phyloP scores from a whole-genome alignment of 2,888 invertebrate genomes.

The Brachypalpus laphriformis region DNA sequence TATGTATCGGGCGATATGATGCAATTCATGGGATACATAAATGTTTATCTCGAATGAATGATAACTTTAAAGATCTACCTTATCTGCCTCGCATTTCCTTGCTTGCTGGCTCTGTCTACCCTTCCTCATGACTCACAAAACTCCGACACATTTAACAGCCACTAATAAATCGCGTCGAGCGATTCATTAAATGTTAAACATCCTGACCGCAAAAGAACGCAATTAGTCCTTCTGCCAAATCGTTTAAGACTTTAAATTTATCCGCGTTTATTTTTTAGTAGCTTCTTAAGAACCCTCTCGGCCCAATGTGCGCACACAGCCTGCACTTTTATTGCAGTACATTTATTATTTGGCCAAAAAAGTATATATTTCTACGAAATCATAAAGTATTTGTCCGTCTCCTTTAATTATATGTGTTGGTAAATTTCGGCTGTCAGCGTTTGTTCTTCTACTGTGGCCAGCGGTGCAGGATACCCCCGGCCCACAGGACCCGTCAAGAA shows the following conservation, averaged over 20 bases:
- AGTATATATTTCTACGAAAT: conserved; percentile 48
- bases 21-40: too few relatives aligned
- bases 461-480: conserved; percentile 5
- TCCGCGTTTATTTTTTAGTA: conserved; percentile 31
- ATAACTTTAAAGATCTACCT: neutral
- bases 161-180: conserved; percentile 47
- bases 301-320: neutral
- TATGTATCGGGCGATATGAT: too few relatives aligned
- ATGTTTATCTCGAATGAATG: too few relatives aligned
- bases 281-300: conserved; percentile 7
- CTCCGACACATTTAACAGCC: conserved; percentile 30
- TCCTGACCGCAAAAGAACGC: conserved; percentile 15
- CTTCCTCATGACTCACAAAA: neutral
- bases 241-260: conserved; percentile 50
- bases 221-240: conserved; percentile 65
- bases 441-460: conserved; percentile 23
- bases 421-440: conserved; percentile 55
- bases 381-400: conserved; percentile 54
- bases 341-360: conserved; percentile 58
- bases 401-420: conserved; percentile 51
- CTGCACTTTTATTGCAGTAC: conserved; percentile 56
- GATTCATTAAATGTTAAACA: conserved; percentile 50
- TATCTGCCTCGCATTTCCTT: neutral
- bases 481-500: conserved; percentile 5
- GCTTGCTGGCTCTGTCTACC: neutral